Base-by-base conservation (phyloP, 2,888 invertebrate genomes). In the Catocala fraxini region DNA sequence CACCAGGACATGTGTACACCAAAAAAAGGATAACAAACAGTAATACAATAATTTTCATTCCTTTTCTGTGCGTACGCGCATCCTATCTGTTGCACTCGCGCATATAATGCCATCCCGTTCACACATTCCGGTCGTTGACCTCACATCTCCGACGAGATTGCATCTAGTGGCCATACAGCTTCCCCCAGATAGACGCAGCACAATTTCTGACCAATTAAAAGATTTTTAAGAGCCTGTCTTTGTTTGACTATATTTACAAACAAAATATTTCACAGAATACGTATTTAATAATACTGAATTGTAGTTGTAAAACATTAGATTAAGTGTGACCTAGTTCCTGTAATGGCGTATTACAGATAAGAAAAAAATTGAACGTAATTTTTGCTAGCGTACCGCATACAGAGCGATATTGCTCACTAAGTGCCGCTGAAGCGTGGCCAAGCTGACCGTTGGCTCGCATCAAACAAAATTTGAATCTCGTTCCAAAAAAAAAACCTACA, bases 31-130 rank as follows among this genome's bases (percentile, higher is more conserved):
- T 85, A 89, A 87, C 88, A 89, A 89, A 91, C 89, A 91, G 88
- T 90, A 89, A 90, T 86, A 92, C 86, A 91, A 92, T 90, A 78
- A 90, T 91, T 91, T 93, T 90, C 87, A 90, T 92, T 93, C 90
- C 89, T 92, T 91, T 92, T 92, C 89, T 89, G 89, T 92, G 93
- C 92, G 94, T 93, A 94, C 93, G 93, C 91, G 91, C 91, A 91
- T 88, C 84, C 81, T 86, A 81, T 81, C 81, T 79, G 82, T 90
- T 87, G 75, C 87, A 76, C 76, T 92, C 87, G 77, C 78, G 75
- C 89, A 73, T 81, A 73, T 84, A 82, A 64, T 79, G 78, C 78
- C 72, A 75, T 92, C 89, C 82, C 88, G 63, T 82, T 93, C 86
- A 71, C 82, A 65, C 75, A 68, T 49, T 60, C 52, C 88, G 93